Evolutionary conservation across 2,113 vertebrate genomes (phyloP).

Genomic region (Serinus canaria): DNA sequence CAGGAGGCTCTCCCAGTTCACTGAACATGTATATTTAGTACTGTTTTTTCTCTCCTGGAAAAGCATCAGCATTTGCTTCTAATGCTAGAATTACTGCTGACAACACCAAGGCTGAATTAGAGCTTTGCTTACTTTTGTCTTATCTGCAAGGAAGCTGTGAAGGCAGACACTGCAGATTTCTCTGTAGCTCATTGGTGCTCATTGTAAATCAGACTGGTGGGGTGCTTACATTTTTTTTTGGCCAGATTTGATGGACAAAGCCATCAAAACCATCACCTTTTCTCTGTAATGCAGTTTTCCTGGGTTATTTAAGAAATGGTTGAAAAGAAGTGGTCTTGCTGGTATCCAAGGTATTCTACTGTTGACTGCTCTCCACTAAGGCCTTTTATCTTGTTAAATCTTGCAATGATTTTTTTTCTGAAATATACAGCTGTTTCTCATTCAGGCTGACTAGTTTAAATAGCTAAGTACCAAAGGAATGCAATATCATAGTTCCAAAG

Average conservation of each 20-base stretch:
- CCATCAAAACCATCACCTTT: neutral
- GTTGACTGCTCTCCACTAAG: neutral
- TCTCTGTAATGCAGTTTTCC: neutral
- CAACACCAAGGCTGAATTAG: neutral
- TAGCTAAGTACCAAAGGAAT: neutral
- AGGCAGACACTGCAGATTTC: neutral
- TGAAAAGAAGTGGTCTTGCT: neutral
- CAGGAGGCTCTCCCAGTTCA: neutral
- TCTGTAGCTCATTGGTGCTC: neutral
- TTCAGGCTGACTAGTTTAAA: neutral
- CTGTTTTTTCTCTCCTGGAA: neutral
- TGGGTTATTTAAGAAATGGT: neutral
- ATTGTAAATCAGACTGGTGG: neutral
- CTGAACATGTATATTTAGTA: neutral
- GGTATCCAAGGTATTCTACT: neutral
- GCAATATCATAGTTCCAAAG: neutral
- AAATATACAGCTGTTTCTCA: neutral
- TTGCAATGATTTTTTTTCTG: neutral
- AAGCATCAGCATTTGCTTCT: neutral
- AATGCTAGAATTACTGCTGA: neutral
- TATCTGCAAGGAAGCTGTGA: neutral
- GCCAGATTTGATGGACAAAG: neutral
- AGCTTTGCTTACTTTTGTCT: slow-evolving; percentile 24
- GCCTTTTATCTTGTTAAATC: neutral
- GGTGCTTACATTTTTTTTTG: neutral